Evolutionary conservation across 2,888 invertebrate genomes (phyloP).

Genomic region (Drosophila limbata): DNA sequence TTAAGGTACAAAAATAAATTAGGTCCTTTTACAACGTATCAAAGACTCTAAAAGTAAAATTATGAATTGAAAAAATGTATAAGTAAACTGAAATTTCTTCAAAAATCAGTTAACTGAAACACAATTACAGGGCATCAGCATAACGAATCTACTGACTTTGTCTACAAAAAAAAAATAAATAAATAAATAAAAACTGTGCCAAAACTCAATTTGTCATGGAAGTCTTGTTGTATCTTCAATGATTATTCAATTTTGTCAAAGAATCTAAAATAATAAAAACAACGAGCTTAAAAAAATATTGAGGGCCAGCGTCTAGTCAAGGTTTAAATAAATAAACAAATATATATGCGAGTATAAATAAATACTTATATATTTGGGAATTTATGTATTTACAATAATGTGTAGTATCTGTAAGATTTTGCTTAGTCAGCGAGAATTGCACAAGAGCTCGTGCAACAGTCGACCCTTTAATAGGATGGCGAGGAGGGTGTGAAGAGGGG

Average conservation of each 20-base stretch:
- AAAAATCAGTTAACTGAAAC: not conserved
- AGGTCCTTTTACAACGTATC: no score
- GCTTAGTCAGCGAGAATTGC: constrained; percentile 45
- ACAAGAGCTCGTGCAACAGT: constrained; percentile 17
- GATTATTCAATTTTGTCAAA: constrained; percentile 15
- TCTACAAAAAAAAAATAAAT: not conserved
- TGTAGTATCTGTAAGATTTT: constrained; percentile 25
- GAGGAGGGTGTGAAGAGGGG: no score
- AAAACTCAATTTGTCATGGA: constrained; percentile 10
- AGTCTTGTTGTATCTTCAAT: constrained; percentile 17
- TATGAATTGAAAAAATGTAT: no score
- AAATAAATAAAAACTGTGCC: no score
- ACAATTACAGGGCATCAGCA: constrained; percentile 5
- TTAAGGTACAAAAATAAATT: no score
- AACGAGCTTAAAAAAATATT: constrained; percentile 6
- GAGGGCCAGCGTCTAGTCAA: constrained; percentile 36
- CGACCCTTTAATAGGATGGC: constrained; percentile 36
- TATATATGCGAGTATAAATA: not conserved
- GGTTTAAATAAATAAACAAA: not conserved
- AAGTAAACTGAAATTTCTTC: no score
- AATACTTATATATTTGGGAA: constrained; percentile 9
- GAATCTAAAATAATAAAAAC: constrained; percentile 20
- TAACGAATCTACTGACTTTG: not conserved
- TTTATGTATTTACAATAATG: constrained; percentile 19
- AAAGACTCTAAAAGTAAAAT: no score